Conservation (phyloP, 2,888 invertebrate genomes). For the Tetragonisca angustula region DNA sequence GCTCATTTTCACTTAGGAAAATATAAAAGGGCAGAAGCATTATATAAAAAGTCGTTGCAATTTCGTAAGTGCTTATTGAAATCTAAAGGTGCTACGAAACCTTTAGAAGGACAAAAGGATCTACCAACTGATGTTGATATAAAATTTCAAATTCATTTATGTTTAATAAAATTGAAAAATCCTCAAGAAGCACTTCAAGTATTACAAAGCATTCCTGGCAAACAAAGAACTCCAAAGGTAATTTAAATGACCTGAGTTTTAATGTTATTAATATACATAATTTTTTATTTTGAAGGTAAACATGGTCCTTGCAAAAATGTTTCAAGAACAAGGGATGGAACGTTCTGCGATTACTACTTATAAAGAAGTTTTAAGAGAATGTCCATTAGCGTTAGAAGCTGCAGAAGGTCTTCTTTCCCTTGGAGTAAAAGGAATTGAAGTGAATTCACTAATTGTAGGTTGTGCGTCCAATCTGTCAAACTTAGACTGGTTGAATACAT, state of each 20-base stretch:
- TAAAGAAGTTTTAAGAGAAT: conserved; percentile 91
- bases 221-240: conserved; percentile 89
- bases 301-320: conserved; percentile 90
- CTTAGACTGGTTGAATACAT: conserved; percentile 86
- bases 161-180: conserved; percentile 88
- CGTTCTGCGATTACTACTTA: conserved; percentile 90
- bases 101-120: conserved; percentile 85
- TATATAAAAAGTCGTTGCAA: conserved; percentile 88
- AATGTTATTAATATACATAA: background rate
- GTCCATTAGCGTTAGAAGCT: conserved; percentile 91
- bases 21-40: conserved; percentile 88
- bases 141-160: conserved; percentile 90
- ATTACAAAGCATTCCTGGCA: conserved; percentile 86
- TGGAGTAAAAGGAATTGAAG: conserved; percentile 90
- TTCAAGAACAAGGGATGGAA: conserved; percentile 89
- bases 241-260: conserved; percentile 16
- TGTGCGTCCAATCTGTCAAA: conserved; percentile 82
- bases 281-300: conserved; percentile 83
- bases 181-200: conserved; percentile 86
- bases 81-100: conserved; percentile 84
- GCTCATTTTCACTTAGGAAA: conserved; percentile 88
- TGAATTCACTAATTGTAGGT: conserved; percentile 89
- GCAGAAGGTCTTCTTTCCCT: conserved; percentile 89
- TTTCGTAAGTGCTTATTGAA: conserved; percentile 87
- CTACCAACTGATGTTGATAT: conserved; percentile 88